These are phyloP conservation scores for Crotophaga sulcirostris DNA, from an alignment of 2,113 vertebrate species.

Conservation along the genomic window DNA sequence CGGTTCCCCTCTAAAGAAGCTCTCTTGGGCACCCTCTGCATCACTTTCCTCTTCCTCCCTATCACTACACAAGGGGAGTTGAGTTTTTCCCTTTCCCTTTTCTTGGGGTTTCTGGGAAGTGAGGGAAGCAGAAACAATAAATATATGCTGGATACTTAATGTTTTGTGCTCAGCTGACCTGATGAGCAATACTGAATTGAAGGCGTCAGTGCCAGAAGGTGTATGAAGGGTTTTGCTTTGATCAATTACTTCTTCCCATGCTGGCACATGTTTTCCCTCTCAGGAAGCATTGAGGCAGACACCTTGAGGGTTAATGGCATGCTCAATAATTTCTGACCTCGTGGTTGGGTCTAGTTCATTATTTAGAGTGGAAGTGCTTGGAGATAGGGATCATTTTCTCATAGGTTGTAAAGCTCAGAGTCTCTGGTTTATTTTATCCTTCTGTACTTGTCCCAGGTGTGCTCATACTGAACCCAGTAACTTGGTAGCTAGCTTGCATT, in stretches of 20 bases:
- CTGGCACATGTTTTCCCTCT: not conserved
- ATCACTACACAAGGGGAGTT: rapidly evolving
- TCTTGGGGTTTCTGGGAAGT: not conserved
- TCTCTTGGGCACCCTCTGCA: not conserved
- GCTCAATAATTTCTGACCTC: not conserved
- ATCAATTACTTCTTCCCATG: not conserved
- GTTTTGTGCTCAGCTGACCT: not conserved
- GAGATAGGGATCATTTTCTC: not conserved
- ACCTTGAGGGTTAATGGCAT: not conserved
- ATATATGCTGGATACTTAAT: not conserved
- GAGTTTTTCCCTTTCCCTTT: not conserved
- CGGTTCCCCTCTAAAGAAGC: not conserved
- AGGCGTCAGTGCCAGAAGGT: not conserved
- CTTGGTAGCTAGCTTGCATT: not conserved
- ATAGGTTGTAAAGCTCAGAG: not conserved
- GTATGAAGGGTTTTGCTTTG: not conserved
- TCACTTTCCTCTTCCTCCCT: not conserved
- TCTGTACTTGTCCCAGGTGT: not conserved
- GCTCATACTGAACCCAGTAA: not conserved
- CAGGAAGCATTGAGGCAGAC: not conserved
- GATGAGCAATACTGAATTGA: not conserved
- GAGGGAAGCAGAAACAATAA: not conserved
- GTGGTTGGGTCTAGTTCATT: not conserved
- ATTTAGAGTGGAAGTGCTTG: not conserved
- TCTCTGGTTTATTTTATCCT: not conserved